Evolutionary conservation across 2,113 vertebrate genomes (phyloP), one percentile per base, ranked within the genome.

Genomic region (Siphamia tubifer): DNA sequence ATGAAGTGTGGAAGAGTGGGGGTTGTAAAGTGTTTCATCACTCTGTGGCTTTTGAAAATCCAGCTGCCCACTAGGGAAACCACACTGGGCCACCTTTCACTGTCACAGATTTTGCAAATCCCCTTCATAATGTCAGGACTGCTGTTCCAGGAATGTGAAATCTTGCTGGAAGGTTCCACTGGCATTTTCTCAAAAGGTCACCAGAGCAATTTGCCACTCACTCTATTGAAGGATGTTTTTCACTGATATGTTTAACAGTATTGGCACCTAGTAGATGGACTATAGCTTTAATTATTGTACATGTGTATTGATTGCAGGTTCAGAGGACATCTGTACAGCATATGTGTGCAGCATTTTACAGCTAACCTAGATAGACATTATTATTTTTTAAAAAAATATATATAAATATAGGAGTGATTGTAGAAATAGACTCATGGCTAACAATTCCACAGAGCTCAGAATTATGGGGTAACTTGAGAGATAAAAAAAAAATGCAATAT

Each of bases 101-200:
- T 31, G 66, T 38, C 58, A 45, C 36, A 63, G 49, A 67, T 69
- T 78, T 60, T 25, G 39, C 44, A 76, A 76, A 82, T 77, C 78
- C 43, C 42, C 39, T 39, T 68, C 58, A 44, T 82, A 79, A 83
- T 79, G 71, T 87, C 77, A 73, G 42, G 13, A 38, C 34, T 19
- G 56, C 68, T 71, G 62, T 61, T 72, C 42, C 66, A 64, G 38
- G 39, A 72, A 69, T 64, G 57, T 71, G 43, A 28, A 43, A 49
- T 84, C 79, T 80, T 6, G 82, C 85, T 86, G 21, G 49, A 73
- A 86, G 79, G 72, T 54, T 84, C 32, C 28, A 16, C n/a, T 74
- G 83, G 61, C 81, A 84, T 87, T 87, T 89, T 68, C 61, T 75
- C 52, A 34, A 86, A 88, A 88, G 86, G 85, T 88, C 81, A 83